phyloP scores from a whole-genome alignment of 2,797 vertebrate species.

The Catharus ustulatus region DNA sequence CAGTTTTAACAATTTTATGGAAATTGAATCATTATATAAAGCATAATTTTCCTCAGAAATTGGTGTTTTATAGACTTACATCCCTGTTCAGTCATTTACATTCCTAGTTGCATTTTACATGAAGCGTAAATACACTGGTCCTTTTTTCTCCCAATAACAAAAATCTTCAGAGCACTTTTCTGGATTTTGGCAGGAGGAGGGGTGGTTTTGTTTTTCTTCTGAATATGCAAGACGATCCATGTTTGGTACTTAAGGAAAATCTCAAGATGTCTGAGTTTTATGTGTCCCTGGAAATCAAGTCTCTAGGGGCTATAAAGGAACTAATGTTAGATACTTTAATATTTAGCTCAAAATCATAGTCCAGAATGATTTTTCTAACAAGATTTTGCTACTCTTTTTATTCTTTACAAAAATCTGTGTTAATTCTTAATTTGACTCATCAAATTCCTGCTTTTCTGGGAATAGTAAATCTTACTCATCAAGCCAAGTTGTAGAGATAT shows the following conservation, averaged over 20 bases:
- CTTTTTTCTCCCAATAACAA: background rate
- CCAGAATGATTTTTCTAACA: background rate
- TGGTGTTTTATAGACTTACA: background rate
- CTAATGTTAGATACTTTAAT: background rate
- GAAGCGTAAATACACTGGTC: background rate
- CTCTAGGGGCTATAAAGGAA: background rate
- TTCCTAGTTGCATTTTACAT: background rate
- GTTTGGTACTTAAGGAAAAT: background rate
- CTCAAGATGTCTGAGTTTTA: background rate
- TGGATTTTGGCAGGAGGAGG: background rate
- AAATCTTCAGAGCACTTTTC: background rate
- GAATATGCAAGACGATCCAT: background rate
- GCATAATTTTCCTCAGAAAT: background rate
- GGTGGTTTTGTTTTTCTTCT: background rate
- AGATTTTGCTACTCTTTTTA: background rate
- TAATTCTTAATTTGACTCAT: background rate
- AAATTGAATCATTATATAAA: conserved; percentile 23
- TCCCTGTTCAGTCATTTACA: conserved; percentile 15
- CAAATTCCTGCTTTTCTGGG: background rate
- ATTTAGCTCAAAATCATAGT: background rate
- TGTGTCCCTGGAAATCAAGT: background rate
- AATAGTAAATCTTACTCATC: background rate
- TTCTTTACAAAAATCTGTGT: background rate
- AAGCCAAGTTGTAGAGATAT: background rate
- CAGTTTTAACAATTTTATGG: conserved; percentile 31